Evolutionary conservation across 1,140 invertebrate species (phyloP).

Genomic region (Artemia franciscana): DNA sequence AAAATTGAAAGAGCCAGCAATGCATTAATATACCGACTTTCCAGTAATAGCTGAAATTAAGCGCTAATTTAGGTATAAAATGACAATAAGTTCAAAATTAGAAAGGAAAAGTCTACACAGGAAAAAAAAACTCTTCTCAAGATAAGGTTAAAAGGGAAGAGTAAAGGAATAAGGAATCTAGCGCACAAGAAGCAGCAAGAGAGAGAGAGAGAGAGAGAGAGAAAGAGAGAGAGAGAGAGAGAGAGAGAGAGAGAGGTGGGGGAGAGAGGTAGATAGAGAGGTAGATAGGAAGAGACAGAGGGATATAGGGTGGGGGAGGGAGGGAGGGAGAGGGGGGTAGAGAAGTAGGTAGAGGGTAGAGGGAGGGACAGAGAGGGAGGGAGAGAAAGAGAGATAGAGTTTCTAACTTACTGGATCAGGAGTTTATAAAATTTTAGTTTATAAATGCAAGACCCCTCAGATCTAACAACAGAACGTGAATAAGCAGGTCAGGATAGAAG

Average conservation of each 20-base stretch:
- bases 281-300: not conserved
- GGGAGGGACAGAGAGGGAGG: not conserved
- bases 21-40: constrained; percentile 35
- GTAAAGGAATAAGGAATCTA: too few species aligned
- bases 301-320: not conserved
- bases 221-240: too few species aligned
- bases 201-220: too few species aligned
- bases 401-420: not conserved
- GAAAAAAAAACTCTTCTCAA: too few species aligned
- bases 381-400: not conserved
- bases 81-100: too few species aligned
- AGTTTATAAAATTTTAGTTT: not conserved
- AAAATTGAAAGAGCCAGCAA: constrained; percentile 30
- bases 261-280: too few species aligned
- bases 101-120: too few species aligned
- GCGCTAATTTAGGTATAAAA: too few species aligned
- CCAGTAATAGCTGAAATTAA: constrained; percentile 32
- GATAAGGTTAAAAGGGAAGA: too few species aligned
- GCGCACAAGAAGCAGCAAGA: too few species aligned
- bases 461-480: too few species aligned
- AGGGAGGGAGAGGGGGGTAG: not conserved
- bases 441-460: not conserved
- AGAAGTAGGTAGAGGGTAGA: not conserved
- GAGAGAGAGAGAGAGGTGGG: too few species aligned
- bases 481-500: not conserved